Evolutionary conservation across 2,113 vertebrate species (phyloP), one percentile per base, ranked within the genome.

Genomic region (Colaptes auratus): DNA sequence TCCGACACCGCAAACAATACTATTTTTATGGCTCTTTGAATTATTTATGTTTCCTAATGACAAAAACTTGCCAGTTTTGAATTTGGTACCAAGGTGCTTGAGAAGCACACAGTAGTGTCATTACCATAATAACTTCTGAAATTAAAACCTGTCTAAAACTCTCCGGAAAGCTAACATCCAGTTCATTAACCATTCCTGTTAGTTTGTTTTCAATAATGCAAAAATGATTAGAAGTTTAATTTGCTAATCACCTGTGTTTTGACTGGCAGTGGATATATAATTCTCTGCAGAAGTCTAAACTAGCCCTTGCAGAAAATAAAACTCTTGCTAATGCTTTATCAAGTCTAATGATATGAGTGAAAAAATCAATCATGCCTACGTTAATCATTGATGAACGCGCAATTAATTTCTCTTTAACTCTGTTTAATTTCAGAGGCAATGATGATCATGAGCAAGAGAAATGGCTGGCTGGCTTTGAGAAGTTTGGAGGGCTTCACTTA

Each of bases 131-230:
- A 98, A 98, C 97, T 97, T 97, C 96, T 97, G 97, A 98, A 98
- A 98, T 98, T 98, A 98, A 98, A 98, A 98, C 98, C 97, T 97
- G 96, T 96, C 97, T 98, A 98, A 98, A 98, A 98, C 98, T 98
- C 98, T 96, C 96, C 4, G 98, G 98, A 98, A 98, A 98, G 97
- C 98, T 98, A 98, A 98, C 98, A 98, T 97, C 96, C 97, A 98
- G 97, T 97, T 98, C 98, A 98, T 98, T 98, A 98, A 97, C 98
- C 96, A 98, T 98, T 98, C 98, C 96, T 97, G 98, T 97, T 98
- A 97, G 97, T 98, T 97, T 97, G 95, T 95, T 98, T 98, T 98
- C 98, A 98, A 98, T 98, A 98, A 98, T 97, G 97, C 97, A 97
- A 97, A 97, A 98, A 98, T 97, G 97, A 98, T 98, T 97, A 97